Conservation (phyloP, 2,113 vertebrate genomes). For the Chaenogobius annularis region DNA sequence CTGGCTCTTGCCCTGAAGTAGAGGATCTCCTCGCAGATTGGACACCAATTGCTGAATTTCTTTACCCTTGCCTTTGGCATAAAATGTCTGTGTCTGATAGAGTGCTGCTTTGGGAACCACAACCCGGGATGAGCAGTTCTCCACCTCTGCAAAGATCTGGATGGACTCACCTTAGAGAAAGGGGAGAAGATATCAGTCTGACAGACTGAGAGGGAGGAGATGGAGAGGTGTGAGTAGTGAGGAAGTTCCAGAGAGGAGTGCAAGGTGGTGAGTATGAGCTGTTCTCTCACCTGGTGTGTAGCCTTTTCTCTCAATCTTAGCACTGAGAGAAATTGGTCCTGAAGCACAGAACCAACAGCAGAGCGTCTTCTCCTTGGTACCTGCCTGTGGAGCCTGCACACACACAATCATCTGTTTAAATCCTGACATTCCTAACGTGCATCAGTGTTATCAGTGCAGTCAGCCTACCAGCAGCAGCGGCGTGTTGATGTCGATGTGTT, state of each 20-base stretch:
- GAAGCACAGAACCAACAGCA: constrained; percentile 99
- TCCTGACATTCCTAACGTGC: neutral
- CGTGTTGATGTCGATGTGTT: constrained; percentile 99
- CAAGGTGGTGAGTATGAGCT: neutral
- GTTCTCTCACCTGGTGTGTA: constrained; percentile 90
- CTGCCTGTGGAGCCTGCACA: constrained; percentile 93
- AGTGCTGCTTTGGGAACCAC: constrained; percentile 97
- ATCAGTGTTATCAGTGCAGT: neutral
- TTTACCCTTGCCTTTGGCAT: constrained; percentile 98
- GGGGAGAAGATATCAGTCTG: constrained; percentile 50
- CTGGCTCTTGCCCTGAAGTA: constrained; percentile 94
- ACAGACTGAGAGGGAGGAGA: constrained; percentile 53
- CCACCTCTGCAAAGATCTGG: constrained; percentile 97
- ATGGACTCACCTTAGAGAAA: constrained; percentile 90
- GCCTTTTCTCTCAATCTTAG: constrained; percentile 98
- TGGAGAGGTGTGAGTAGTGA: constrained; percentile 10
- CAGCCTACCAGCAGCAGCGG: constrained; percentile 95
- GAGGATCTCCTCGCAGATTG: constrained; percentile 88
- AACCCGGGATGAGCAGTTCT: constrained; percentile 94
- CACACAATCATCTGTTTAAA: constrained; percentile 14
- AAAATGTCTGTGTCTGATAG: constrained; percentile 99
- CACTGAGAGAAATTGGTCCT: constrained; percentile 98
- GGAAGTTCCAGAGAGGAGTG: neutral
- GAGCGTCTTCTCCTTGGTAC: constrained; percentile 97
- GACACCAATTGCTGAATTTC: constrained; percentile 96